Conservation (phyloP, 2,797 vertebrate genomes). For the Sarcophilus harrisii region DNA sequence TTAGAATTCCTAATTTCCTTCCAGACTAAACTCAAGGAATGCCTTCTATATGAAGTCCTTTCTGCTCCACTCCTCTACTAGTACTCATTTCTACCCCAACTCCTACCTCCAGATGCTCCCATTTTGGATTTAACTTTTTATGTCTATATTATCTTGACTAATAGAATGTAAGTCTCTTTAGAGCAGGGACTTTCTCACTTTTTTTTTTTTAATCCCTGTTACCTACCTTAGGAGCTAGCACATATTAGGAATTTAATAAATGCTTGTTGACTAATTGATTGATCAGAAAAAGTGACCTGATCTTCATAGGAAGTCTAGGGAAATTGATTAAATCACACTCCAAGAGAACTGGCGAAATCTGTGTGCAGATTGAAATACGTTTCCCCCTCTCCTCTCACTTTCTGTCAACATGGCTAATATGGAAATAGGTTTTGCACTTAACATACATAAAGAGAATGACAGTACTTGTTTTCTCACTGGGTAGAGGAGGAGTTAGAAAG, state of each 20-base stretch:
- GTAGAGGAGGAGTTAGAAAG: not conserved
- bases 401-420: not conserved
- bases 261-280: not conserved
- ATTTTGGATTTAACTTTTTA: not conserved
- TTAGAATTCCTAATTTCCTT: not conserved
- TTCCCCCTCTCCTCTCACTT: not conserved
- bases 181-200: not conserved
- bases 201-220: not conserved
- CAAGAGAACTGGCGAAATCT: not conserved
- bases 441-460: not conserved
- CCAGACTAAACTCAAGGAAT: not conserved
- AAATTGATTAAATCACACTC: not conserved
- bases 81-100: not conserved
- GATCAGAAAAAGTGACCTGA: not conserved
- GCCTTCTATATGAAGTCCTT: not conserved
- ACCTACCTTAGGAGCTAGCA: not conserved
- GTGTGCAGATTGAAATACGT: not conserved
- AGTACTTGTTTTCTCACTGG: not conserved
- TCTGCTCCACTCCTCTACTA: not conserved
- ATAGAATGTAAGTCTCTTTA: not conserved
- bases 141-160: not conserved
- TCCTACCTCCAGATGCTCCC: not conserved
- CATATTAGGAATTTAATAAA: not conserved
- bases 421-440: not conserved
- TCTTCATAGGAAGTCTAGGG: not conserved